A percentile compares a stretch with the other conserved stretches of the same genome.
Evolutionary conservation across 2,888 invertebrate species (phyloP).

Genomic region (Aelia acuminata): DNA sequence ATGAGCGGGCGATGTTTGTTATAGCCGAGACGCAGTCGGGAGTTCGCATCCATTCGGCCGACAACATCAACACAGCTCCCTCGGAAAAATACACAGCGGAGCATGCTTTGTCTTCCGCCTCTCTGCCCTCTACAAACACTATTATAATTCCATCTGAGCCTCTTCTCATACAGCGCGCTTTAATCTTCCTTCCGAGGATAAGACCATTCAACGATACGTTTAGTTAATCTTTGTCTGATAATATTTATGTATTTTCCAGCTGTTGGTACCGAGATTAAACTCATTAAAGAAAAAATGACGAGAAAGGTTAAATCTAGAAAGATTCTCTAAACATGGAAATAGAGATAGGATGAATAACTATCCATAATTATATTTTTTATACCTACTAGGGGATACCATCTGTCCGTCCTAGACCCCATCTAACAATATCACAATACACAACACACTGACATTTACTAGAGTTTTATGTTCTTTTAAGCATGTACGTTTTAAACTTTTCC

Average conservation of each 20-base stretch:
- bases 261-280: background rate
- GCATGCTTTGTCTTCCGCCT: background rate
- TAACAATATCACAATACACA: too few relatives aligned
- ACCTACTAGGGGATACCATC: too few relatives aligned
- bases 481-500: too few relatives aligned
- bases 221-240: background rate
- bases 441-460: too few relatives aligned
- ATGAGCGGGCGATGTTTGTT: background rate
- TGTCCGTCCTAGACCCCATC: too few relatives aligned
- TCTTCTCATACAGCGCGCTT: background rate
- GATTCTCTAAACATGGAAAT: too few relatives aligned
- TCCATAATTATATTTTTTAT: too few relatives aligned
- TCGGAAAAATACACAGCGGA: constrained; percentile 49
- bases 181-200: constrained; percentile 6
- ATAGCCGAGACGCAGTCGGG: constrained; percentile 10
- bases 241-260: background rate
- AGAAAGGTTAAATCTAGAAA: too few relatives aligned
- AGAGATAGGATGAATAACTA: too few relatives aligned
- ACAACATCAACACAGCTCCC: constrained; percentile 47
- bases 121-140: constrained; percentile 25
- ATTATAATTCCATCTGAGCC: constrained; percentile 44
- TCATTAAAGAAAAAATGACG: too few relatives aligned
- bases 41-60: constrained; percentile 53
- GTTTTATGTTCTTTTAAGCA: too few relatives aligned
- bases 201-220: background rate